Evolutionary conservation across 2,888 invertebrate species (phyloP).

Genomic region (Drosophila diplacantha): DNA sequence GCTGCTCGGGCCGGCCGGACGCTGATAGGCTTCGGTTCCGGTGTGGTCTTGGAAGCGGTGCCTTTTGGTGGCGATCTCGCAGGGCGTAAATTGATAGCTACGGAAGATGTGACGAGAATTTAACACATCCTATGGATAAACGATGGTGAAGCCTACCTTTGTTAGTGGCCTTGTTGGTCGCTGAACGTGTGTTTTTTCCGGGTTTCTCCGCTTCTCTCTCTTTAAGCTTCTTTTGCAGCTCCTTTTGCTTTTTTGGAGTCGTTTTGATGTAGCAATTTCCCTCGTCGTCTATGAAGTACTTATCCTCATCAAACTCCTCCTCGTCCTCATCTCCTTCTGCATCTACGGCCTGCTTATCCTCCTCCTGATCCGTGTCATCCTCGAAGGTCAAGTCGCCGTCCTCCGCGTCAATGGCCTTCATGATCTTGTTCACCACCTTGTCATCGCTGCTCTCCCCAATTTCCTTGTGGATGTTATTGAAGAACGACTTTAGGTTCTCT

Average conservation of each 20-base stretch:
- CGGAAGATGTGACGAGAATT: background rate
- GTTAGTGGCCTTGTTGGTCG: slow-evolving; percentile 17
- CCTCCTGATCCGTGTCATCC: slow-evolving; percentile 76
- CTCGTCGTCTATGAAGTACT: slow-evolving; percentile 86
- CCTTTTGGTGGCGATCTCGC: slow-evolving; percentile 48
- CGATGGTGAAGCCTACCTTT: slow-evolving; percentile 34
- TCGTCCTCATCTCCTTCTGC: slow-evolving; percentile 55
- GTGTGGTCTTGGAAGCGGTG: background rate
- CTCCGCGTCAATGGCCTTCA: slow-evolving; percentile 27
- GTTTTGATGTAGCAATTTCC: slow-evolving; percentile 91
- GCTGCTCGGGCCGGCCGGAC: slow-evolving; percentile 27
- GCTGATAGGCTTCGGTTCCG: slow-evolving; percentile 22
- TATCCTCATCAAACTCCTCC: slow-evolving; percentile 79
- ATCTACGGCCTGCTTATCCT: slow-evolving; percentile 54
- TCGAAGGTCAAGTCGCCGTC: slow-evolving; percentile 43
- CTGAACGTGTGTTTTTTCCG: slow-evolving; percentile 14
- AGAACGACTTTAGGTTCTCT: slow-evolving; percentile 85
- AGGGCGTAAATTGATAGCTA: slow-evolving; percentile 57
- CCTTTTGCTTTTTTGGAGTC: slow-evolving; percentile 78
- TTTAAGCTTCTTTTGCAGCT: slow-evolving; percentile 45
- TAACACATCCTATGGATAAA: background rate
- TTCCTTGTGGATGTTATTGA: slow-evolving; percentile 90
- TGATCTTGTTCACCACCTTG: slow-evolving; percentile 35
- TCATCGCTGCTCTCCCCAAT: slow-evolving; percentile 80
- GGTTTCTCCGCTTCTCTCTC: slow-evolving; percentile 3